phyloP scores from a whole-genome alignment of 2,113 vertebrate genomes.

The Albula glossodonta region DNA sequence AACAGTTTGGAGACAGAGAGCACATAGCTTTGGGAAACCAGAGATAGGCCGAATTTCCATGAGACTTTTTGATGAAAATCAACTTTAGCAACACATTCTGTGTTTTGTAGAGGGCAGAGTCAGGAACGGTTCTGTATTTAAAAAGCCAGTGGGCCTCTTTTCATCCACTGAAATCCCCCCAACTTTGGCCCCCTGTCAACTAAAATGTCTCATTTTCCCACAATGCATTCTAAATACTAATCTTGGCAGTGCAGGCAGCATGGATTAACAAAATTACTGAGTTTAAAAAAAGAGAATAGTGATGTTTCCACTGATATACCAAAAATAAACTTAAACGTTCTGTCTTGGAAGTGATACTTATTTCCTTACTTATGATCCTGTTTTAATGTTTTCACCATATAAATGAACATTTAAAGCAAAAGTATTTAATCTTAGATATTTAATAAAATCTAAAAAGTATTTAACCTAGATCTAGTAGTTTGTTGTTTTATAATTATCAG shows the following conservation, averaged over 20 bases:
- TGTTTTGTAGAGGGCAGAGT: not conserved
- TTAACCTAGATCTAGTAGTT: too few species aligned
- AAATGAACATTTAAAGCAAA: too few species aligned
- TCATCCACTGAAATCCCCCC: not conserved
- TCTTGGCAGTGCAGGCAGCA: not conserved
- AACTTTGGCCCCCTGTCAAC: not conserved
- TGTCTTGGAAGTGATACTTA: too few species aligned
- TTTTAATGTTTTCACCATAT: too few species aligned
- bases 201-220: too few species aligned
- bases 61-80: not conserved
- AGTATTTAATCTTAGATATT: too few species aligned
- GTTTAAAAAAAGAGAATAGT: not conserved
- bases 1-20: too few species aligned
- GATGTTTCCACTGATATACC: too few species aligned
- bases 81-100: not conserved
- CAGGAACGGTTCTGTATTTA: constrained; percentile 1
- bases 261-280: not conserved
- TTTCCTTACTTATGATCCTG: too few species aligned
- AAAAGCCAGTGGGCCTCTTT: not conserved
- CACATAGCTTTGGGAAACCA: not conserved
- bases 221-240: not conserved
- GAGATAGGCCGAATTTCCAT: not conserved
- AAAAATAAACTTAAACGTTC: too few species aligned
- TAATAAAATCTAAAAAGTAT: too few species aligned
- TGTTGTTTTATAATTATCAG: too few species aligned